These are phyloP conservation scores for Microtus montanus DNA, from an alignment of 2,113 vertebrate genomes.

Conservation along the genomic window DNA sequence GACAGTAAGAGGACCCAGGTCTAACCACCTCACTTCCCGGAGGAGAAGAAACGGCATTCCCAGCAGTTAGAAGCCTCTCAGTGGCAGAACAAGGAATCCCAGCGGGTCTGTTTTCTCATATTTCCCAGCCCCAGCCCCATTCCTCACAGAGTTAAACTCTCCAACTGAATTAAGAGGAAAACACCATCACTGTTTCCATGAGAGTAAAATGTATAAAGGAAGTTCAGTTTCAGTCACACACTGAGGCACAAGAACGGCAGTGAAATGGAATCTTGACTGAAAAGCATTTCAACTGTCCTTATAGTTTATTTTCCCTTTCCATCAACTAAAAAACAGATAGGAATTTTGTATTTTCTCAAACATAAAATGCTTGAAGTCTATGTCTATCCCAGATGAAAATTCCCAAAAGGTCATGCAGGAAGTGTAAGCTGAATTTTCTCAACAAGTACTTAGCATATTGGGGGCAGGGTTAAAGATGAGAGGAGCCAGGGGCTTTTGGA, in stretches of 20 bases:
- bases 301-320: slow-evolving; percentile 5
- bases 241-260: not conserved
- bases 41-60: not conserved
- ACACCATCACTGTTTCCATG: not conserved
- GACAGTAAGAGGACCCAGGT: not conserved
- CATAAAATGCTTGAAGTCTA: slow-evolving; percentile 20
- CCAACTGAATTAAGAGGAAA: slow-evolving; percentile 28
- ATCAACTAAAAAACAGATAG: slow-evolving; percentile 25
- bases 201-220: not conserved
- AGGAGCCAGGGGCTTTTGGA: not conserved
- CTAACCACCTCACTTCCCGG: not conserved
- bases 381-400: slow-evolving; percentile 26
- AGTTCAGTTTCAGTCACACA: slow-evolving; percentile 23
- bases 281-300: not conserved
- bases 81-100: not conserved
- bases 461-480: not conserved
- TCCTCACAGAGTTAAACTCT: slow-evolving; percentile 38
- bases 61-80: not conserved
- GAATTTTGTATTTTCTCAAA: slow-evolving; percentile 47
- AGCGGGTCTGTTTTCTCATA: not conserved
- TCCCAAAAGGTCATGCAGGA: not conserved
- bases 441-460: not conserved
- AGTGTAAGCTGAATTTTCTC: not conserved
- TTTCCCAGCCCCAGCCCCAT: not conserved
- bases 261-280: slow-evolving; percentile 19